A percentile compares a stretch with the other conserved stretches of the same genome.
Evolutionary conservation across 2,797 vertebrate species (phyloP).

Genomic region (Poecilia wingei): DNA sequence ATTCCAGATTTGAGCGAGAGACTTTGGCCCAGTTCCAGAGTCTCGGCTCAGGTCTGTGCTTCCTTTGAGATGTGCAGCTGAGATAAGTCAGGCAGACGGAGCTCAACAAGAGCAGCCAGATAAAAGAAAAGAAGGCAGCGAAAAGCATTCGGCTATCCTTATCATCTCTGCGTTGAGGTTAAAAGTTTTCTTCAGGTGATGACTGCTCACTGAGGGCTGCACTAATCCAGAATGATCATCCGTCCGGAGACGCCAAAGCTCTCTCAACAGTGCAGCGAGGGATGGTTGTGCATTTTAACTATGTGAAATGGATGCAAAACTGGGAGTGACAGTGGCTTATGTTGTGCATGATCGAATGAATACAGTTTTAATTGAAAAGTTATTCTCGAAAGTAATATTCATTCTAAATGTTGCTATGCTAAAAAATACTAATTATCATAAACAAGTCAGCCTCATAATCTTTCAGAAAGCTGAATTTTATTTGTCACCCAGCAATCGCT

Average conservation of each 20-base stretch:
- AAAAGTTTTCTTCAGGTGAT: conserved; percentile 34
- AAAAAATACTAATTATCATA: background rate
- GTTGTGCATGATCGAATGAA: background rate
- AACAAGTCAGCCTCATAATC: background rate
- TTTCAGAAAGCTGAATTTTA: background rate
- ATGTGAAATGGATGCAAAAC: background rate
- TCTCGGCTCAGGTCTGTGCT: conserved; percentile 47
- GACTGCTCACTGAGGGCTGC: conserved; percentile 30
- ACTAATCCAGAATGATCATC: conserved; percentile 25
- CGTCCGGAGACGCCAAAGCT: background rate
- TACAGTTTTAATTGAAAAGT: background rate
- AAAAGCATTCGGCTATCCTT: conserved; percentile 50
- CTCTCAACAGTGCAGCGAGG: conserved; percentile 1
- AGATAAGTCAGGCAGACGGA: conserved; percentile 59
- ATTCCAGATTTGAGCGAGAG: conserved; percentile 56
- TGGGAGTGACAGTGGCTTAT: background rate
- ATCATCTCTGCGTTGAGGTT: conserved; percentile 45
- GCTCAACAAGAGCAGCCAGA: conserved; percentile 54
- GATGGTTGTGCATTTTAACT: conserved; percentile 5
- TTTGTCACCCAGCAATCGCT: background rate
- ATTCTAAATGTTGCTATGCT: background rate
- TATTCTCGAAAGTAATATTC: background rate
- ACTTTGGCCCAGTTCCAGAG: conserved; percentile 59
- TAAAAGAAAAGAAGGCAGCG: conserved; percentile 47
- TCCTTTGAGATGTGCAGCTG: conserved; percentile 57